These are phyloP conservation scores for Thysanoteuthis rhombus DNA, from an alignment of 2,888 invertebrate species.

Conservation along the genomic window DNA sequence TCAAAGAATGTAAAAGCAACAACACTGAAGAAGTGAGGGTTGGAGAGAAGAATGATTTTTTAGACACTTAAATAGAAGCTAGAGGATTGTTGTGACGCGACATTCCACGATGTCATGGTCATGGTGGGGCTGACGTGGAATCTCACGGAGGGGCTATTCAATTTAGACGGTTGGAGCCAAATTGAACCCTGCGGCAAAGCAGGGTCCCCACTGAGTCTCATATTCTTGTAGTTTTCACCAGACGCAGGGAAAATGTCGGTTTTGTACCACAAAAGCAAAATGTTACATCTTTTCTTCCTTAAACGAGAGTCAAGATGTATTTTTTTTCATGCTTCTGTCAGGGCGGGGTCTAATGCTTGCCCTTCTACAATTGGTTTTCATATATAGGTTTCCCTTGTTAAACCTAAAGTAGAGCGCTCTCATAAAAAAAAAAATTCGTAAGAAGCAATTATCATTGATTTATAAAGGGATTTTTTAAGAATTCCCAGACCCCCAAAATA, in stretches of 20 bases:
- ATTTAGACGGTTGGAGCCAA: neutral
- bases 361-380: too few relatives aligned
- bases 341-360: neutral
- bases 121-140: neutral
- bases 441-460: too few relatives aligned
- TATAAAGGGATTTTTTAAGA: too few relatives aligned
- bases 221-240: neutral
- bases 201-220: neutral
- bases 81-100: neutral
- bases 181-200: neutral
- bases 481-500: too few relatives aligned
- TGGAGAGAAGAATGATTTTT: neutral
- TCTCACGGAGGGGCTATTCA: neutral
- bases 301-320: neutral
- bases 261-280: neutral
- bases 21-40: too few relatives aligned
- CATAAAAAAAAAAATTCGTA: too few relatives aligned
- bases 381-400: too few relatives aligned
- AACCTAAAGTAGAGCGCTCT: too few relatives aligned
- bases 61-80: accelerated
- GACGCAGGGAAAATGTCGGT: neutral
- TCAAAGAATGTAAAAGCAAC: neutral
- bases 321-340: neutral
- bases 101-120: neutral
- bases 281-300: neutral